A percentile compares a stretch with the other conserved stretches of the same genome.
Evolutionary conservation across 2,113 vertebrate species (phyloP).

Genomic region (Glaucomys volans): DNA sequence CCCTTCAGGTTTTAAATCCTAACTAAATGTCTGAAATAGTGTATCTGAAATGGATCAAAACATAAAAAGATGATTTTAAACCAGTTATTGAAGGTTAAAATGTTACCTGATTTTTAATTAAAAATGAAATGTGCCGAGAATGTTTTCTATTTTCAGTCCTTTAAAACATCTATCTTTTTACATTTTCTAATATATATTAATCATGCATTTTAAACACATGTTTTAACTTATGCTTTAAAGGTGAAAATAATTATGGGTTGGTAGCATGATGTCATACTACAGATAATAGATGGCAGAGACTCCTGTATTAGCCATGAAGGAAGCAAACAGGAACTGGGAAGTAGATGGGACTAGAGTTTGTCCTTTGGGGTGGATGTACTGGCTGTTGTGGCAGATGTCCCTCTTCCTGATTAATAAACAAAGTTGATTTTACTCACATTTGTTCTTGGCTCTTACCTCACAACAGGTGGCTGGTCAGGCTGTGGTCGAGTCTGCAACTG

Average conservation of each 20-base stretch:
- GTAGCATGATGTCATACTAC: background rate
- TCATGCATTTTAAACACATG: background rate
- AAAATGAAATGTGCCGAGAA: background rate
- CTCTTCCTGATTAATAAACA: slow-evolving; percentile 70
- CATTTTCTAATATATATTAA: background rate
- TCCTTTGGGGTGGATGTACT: slow-evolving; percentile 61
- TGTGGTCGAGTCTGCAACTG: slow-evolving; percentile 39
- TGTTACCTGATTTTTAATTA: slow-evolving; percentile 31
- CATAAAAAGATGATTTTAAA: slow-evolving; percentile 50
- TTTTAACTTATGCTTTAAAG: background rate
- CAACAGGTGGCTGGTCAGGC: slow-evolving; percentile 76
- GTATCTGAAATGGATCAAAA: slow-evolving; percentile 20
- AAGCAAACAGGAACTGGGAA: slow-evolving; percentile 27
- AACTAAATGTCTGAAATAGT: background rate
- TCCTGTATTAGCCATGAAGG: background rate
- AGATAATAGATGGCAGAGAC: background rate
- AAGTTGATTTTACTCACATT: slow-evolving; percentile 72
- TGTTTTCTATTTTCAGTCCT: slow-evolving; percentile 20
- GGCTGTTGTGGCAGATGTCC: slow-evolving; percentile 57
- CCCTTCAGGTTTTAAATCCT: background rate
- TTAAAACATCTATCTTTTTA: background rate
- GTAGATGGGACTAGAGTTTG: background rate
- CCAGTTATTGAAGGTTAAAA: background rate
- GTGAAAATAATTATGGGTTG: background rate
- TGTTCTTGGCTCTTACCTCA: slow-evolving; percentile 72